Evolutionary conservation across 1,140 invertebrate species (phyloP).

Genomic region (Meloidogyne exigua): DNA sequence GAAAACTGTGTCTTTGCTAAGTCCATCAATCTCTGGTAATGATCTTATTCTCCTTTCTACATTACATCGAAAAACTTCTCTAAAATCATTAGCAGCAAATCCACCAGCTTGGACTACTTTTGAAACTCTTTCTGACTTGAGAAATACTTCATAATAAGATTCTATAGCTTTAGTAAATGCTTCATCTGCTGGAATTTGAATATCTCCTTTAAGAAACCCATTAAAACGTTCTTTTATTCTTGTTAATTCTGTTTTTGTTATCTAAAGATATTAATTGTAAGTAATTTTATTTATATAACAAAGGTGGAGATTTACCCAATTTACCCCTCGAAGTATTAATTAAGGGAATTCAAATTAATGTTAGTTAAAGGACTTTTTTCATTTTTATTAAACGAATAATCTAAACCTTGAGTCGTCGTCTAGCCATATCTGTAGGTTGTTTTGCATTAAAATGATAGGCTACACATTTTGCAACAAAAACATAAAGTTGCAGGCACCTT

Average conservation of each 20-base stretch:
- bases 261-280: too few species aligned
- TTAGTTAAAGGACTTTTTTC: not conserved
- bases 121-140: slow-evolving; percentile 88
- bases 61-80: slow-evolving; percentile 71
- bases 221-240: slow-evolving; percentile 90
- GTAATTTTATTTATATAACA: too few species aligned
- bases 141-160: slow-evolving; percentile 92
- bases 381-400: not conserved
- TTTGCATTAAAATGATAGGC: slow-evolving; percentile 99
- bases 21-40: slow-evolving; percentile 95
- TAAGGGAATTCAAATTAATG: not conserved
- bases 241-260: slow-evolving; percentile 91
- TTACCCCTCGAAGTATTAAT: too few species aligned
- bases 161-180: slow-evolving; percentile 98
- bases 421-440: slow-evolving; percentile 94
- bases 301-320: too few species aligned
- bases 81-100: slow-evolving; percentile 94
- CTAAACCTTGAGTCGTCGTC: slow-evolving; percentile 78
- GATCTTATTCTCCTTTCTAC: slow-evolving; percentile 71
- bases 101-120: slow-evolving; percentile 94
- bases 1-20: slow-evolving; percentile 92
- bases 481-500: slow-evolving; percentile 85
- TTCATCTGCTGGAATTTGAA: slow-evolving; percentile 95
- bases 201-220: slow-evolving; percentile 75
- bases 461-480: slow-evolving; percentile 89